Conservation (phyloP, 2,797 vertebrate species). For the Centropyge bicolor region DNA sequence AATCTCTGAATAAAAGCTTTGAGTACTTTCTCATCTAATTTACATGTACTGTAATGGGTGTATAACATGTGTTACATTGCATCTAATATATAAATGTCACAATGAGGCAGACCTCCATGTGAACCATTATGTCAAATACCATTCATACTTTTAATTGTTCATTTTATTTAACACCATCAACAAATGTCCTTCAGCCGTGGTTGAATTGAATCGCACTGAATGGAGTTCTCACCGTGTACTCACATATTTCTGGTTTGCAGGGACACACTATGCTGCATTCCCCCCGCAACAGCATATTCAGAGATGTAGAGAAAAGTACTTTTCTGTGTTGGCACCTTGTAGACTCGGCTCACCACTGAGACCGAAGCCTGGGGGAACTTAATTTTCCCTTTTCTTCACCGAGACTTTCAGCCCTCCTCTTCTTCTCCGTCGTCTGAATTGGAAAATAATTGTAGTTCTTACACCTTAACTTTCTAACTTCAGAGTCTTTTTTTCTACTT, state of each 20-base stretch:
- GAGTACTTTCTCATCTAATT: neutral
- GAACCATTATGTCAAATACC: neutral
- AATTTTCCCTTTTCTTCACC: constrained; percentile 16
- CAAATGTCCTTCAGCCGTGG: neutral
- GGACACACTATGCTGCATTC: constrained; percentile 6
- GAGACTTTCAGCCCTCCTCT: constrained; percentile 9
- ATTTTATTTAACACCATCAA: neutral
- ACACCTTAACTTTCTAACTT: constrained; percentile 7
- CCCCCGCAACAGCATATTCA: neutral
- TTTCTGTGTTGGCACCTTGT: constrained; percentile 30
- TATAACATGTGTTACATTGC: neutral
- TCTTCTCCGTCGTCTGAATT: constrained; percentile 20
- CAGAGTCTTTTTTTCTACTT: neutral
- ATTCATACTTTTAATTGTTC: neutral
- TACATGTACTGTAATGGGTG: neutral
- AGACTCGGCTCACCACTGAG: constrained; percentile 33
- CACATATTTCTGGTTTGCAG: constrained; percentile 9
- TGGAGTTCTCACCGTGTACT: neutral
- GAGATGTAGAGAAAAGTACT: constrained; percentile 31
- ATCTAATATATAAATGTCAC: neutral
- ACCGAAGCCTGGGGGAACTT: constrained; percentile 31
- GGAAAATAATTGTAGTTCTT: constrained; percentile 40
- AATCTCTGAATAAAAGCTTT: neutral
- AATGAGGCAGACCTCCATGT: neutral
- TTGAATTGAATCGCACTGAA: neutral